Evolutionary conservation across 2,797 vertebrate species (phyloP).

Genomic region (Eulemur coronatus): DNA sequence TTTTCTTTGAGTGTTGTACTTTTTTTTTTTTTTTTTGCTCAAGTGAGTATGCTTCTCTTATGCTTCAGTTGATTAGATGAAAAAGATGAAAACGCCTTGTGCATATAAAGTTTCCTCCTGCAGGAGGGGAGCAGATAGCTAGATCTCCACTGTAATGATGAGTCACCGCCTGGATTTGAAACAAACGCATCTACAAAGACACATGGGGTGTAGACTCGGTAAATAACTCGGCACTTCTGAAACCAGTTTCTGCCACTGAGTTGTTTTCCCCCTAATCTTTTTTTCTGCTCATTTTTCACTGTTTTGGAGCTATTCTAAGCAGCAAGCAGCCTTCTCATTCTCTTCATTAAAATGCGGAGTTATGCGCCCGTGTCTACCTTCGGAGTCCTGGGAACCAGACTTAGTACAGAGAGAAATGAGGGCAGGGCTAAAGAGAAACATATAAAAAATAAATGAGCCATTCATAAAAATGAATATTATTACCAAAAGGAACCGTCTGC

Average conservation of each 20-base stretch:
- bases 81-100: neutral
- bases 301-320: neutral
- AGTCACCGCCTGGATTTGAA: conserved; percentile 25
- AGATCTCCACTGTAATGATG: neutral
- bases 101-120: neutral
- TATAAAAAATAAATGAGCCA: conserved; percentile 61
- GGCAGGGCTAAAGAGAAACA: conserved; percentile 41
- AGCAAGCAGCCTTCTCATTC: neutral
- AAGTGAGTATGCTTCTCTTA: neutral
- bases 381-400: neutral
- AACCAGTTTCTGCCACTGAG: neutral
- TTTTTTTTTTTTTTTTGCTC: neutral
- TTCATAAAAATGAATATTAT: conserved; percentile 55
- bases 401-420: neutral
- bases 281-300: neutral
- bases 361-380: neutral
- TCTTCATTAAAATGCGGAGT: neutral
- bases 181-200: conserved; percentile 23
- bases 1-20: neutral
- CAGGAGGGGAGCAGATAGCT: neutral
- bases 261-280: neutral
- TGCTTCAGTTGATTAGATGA: conserved; percentile 37
- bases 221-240: conserved; percentile 12
- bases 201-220: neutral
- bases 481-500: conserved; percentile 58